Percentiles rank a stretch among this genome's conserved stretches.
Conservation (phyloP, 1,140 invertebrate species). For the Leptonema lineaticorne region DNA sequence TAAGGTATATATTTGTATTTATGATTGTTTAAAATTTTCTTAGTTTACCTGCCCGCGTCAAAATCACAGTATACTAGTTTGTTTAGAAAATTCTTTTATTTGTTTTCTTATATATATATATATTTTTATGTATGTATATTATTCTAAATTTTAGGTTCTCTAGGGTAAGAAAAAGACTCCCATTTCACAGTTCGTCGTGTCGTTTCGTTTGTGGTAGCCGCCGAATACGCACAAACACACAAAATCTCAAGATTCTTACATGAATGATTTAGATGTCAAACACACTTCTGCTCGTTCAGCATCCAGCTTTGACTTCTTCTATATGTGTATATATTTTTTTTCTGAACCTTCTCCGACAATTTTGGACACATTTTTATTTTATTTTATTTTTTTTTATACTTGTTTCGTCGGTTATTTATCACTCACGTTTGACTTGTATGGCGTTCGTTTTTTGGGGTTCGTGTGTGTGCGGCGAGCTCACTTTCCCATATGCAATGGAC, state of each 20-base stretch:
- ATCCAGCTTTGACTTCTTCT: too few species aligned
- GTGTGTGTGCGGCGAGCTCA: background rate
- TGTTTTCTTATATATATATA: conserved; percentile 29
- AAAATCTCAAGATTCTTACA: conserved; percentile 1
- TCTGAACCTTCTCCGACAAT: conserved; percentile 24
- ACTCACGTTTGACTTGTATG: conserved; percentile 6
- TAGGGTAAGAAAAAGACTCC: conserved; percentile 25
- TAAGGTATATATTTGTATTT: too few species aligned
- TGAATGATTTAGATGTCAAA: conserved; percentile 41
- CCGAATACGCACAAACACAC: conserved; percentile 5
- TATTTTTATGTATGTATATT: too few species aligned
- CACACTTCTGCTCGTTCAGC: conserved; percentile 11
- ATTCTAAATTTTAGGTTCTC: too few species aligned
- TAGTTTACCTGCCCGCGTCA: conserved; percentile 30
- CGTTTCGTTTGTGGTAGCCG: conserved; percentile 35
- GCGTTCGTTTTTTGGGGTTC: background rate
- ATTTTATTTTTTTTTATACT: too few species aligned
- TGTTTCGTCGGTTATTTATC: conserved; percentile 36
- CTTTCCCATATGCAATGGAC: conserved; percentile 18
- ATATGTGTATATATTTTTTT: background rate
- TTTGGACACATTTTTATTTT: too few species aligned
- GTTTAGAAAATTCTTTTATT: conserved; percentile 40
- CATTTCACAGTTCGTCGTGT: conserved; percentile 37
- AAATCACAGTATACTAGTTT: conserved; percentile 26
- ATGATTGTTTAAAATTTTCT: too few species aligned